Percentiles rank a stretch among this genome's conserved stretches.
Evolutionary conservation across 2,797 vertebrate species (phyloP).

Genomic region (Anolis apletophallus): DNA sequence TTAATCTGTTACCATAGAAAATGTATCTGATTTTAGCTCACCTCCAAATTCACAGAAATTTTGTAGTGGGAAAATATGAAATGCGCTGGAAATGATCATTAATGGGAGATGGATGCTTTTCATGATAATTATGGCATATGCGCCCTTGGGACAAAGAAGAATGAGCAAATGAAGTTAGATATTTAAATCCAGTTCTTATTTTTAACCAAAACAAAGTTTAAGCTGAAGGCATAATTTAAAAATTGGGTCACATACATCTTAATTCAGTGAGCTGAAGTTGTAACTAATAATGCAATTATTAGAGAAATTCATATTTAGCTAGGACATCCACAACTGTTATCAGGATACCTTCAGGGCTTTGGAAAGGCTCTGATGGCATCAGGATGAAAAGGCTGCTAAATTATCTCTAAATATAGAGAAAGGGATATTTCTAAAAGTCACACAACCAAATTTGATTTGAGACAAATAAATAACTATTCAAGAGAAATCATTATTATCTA

Average conservation of each 20-base stretch:
- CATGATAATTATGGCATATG: neutral
- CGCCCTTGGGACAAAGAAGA: too few relatives aligned
- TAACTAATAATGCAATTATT: neutral
- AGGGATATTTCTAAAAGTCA: neutral
- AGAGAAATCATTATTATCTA: too few relatives aligned
- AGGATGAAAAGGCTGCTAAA: neutral
- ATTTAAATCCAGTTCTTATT: neutral
- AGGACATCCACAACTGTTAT: neutral
- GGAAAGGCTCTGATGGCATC: neutral
- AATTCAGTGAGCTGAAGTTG: neutral
- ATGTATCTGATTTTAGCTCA: neutral
- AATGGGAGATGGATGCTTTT: neutral
- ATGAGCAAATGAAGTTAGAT: neutral
- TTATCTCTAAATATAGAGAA: neutral
- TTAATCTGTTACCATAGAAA: neutral
- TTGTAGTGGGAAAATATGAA: neutral
- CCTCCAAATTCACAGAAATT: neutral
- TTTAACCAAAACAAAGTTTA: neutral
- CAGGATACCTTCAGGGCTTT: too few relatives aligned
- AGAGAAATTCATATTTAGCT: neutral
- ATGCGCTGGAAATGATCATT: neutral
- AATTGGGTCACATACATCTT: neutral
- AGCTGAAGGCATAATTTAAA: neutral
- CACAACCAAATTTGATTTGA: too few relatives aligned
- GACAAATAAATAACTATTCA: too few relatives aligned